Percentiles rank a stretch among this genome's conserved stretches.
phyloP scores from a whole-genome alignment of 2,888 invertebrate species.

The Drosophila mercatorum region DNA sequence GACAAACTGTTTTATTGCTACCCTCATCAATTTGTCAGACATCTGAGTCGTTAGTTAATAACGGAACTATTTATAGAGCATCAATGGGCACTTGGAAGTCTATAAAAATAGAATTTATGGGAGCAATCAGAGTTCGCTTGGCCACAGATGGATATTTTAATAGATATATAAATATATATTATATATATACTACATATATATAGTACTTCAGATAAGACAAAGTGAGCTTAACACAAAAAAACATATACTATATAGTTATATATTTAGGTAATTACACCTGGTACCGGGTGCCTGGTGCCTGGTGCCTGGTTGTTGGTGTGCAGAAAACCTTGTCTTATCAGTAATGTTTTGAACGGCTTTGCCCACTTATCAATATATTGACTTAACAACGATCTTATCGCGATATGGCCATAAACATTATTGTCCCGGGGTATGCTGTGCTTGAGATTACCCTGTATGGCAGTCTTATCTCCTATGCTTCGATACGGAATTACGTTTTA shows the following conservation, averaged over 20 bases:
- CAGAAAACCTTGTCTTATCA: slow-evolving; percentile 40
- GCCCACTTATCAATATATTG: slow-evolving; percentile 38
- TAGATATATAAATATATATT: not conserved
- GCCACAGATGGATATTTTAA: not conserved
- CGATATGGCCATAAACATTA: not conserved
- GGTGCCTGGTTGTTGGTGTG: not conserved
- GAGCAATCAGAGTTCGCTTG: not conserved
- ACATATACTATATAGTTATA: not conserved
- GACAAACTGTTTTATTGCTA: not conserved
- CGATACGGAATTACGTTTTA: not conserved
- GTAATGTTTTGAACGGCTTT: slow-evolving; percentile 10
- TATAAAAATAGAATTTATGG: not conserved
- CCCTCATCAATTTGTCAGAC: not conserved
- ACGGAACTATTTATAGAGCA: not conserved
- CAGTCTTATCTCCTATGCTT: not conserved
- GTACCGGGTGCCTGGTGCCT: not conserved
- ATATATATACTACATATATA: not conserved
- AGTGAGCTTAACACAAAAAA: too few relatives aligned
- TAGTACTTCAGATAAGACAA: not conserved
- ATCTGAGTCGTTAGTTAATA: not conserved
- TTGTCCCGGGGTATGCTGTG: not conserved
- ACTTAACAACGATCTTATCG: slow-evolving; percentile 43
- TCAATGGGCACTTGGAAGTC: not conserved
- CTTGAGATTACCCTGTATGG: slow-evolving; percentile 1
- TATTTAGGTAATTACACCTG: slow-evolving; percentile 5